phyloP scores from a whole-genome alignment of 2,113 vertebrate species.

The Amazona guildingii region DNA sequence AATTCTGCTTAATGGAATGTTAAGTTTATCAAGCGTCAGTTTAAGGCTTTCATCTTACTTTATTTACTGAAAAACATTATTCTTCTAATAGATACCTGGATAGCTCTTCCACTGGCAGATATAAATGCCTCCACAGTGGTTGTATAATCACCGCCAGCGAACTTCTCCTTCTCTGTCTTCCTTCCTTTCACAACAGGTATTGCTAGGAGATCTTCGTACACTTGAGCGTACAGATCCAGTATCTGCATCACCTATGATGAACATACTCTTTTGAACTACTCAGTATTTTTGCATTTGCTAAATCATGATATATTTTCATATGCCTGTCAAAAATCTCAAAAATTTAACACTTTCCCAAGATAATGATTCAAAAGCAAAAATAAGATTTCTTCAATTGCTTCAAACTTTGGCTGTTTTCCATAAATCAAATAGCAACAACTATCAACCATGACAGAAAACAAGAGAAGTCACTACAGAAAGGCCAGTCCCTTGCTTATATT shows the following conservation, averaged over 20 bases:
- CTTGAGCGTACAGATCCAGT: slow-evolving; percentile 89
- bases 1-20: background rate
- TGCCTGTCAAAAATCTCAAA: background rate
- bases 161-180: slow-evolving; percentile 98
- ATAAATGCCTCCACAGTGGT: slow-evolving; percentile 95
- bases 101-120: slow-evolving; percentile 94
- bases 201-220: slow-evolving; percentile 96
- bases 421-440: background rate
- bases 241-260: slow-evolving; percentile 89
- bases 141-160: slow-evolving; percentile 96
- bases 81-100: slow-evolving; percentile 81
- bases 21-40: background rate
- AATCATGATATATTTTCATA: background rate
- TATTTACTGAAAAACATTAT: background rate
- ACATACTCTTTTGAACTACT: background rate
- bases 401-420: background rate
- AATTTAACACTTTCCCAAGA: background rate
- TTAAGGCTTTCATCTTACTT: background rate
- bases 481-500: background rate
- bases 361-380: background rate
- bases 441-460: background rate
- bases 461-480: background rate
- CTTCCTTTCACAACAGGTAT: slow-evolving; percentile 95
- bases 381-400: background rate
- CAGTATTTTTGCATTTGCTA: background rate